These are phyloP conservation scores for Drosophila murphyi DNA, from an alignment of 1,140 invertebrate species.

Conservation along the genomic window DNA sequence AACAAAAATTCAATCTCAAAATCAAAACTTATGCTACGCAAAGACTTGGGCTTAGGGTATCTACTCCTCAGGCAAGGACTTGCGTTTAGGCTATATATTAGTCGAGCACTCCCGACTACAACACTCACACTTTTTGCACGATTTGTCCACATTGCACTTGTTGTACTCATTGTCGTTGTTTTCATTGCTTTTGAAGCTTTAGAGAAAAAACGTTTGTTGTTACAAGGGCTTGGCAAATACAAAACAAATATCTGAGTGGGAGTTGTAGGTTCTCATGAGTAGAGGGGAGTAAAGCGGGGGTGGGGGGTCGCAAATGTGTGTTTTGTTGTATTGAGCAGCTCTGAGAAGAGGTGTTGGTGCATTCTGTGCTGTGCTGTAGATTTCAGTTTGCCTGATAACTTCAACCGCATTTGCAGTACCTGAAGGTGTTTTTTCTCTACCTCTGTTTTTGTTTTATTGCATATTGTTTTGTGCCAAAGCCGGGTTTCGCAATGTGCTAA, in stretches of 20 bases:
- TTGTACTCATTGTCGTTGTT: slow-evolving; percentile 17
- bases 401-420: slow-evolving; percentile 22
- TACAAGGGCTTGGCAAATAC: slow-evolving; percentile 51
- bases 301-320: neutral
- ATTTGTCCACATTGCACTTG: slow-evolving; percentile 63
- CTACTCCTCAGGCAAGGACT: neutral
- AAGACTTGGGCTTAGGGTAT: too few species aligned
- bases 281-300: neutral
- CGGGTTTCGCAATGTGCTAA: slow-evolving; percentile 39
- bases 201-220: slow-evolving; percentile 59
- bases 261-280: neutral
- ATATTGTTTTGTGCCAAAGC: slow-evolving; percentile 20
- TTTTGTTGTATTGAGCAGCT: slow-evolving; percentile 31
- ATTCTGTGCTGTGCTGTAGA: slow-evolving; percentile 51
- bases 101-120: neutral
- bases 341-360: slow-evolving; percentile 66
- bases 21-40: too few species aligned
- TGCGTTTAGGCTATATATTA: neutral
- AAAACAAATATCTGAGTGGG: neutral
- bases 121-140: slow-evolving; percentile 37
- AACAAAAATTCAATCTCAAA: too few species aligned
- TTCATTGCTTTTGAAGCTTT: slow-evolving; percentile 44
- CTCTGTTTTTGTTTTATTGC: slow-evolving; percentile 3
- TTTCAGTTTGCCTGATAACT: slow-evolving; percentile 50
- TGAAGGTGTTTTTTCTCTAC: neutral